Percentiles rank a stretch among this genome's conserved stretches.
These are phyloP conservation scores for Cotesia congregata DNA, from an alignment of 2,888 invertebrate species.

Conservation along the genomic window DNA sequence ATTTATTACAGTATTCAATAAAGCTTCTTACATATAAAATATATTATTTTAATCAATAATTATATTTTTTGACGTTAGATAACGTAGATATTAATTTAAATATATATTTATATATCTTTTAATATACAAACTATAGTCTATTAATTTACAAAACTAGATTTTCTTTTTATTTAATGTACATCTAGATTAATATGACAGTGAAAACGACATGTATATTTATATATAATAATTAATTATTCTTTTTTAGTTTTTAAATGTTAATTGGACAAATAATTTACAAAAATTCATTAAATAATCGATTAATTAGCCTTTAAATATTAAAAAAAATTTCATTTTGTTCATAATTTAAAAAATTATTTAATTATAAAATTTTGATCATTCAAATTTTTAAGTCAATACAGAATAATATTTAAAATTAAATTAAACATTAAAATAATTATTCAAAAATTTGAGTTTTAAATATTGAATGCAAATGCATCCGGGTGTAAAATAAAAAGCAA, in stretches of 20 bases:
- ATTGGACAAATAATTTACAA: constrained; percentile 46
- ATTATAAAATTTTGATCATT: too few species aligned
- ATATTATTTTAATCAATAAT: neutral
- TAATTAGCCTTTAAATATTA: neutral
- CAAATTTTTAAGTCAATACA: too few species aligned
- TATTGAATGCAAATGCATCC: neutral
- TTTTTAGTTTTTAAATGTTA: constrained; percentile 27
- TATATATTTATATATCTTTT: neutral
- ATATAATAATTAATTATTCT: constrained; percentile 51
- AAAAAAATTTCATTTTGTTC: neutral
- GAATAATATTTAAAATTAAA: neutral
- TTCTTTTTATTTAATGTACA: constrained; percentile 65
- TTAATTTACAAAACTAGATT: constrained; percentile 70
- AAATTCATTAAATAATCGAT: neutral
- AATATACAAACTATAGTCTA: constrained; percentile 55
- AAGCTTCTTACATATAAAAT: constrained; percentile 1
- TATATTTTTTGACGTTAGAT: neutral
- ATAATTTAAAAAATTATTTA: neutral
- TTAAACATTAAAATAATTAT: neutral
- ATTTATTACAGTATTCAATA: constrained; percentile 1
- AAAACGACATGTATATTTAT: constrained; percentile 39
- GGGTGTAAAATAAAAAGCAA: neutral
- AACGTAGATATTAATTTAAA: neutral
- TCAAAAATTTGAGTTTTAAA: neutral
- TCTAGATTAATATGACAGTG: constrained; percentile 55